Conservation (phyloP, 2,797 vertebrate species). For the Dendrocincla tyrannina region DNA sequence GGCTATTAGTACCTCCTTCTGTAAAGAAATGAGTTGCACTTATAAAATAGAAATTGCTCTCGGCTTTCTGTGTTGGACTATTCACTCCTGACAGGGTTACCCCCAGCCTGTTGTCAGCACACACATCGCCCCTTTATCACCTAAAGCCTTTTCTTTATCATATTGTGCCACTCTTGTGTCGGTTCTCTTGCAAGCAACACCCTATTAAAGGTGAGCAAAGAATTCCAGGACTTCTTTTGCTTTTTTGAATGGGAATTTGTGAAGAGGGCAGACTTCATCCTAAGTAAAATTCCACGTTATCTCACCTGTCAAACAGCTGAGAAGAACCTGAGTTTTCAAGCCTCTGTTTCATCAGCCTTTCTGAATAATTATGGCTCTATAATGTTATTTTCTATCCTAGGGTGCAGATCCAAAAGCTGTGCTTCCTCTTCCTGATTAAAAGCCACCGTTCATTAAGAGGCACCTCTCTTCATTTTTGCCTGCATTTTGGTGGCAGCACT, state of each 20-base stretch:
- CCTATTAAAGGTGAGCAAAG: neutral
- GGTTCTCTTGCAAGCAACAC: neutral
- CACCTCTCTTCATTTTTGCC: neutral
- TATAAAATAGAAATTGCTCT: neutral
- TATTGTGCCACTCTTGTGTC: neutral
- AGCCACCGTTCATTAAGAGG: neutral
- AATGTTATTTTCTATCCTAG: neutral
- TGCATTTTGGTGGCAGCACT: neutral
- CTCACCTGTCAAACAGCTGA: neutral
- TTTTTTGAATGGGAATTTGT: neutral
- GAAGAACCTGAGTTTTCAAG: neutral
- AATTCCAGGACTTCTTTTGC: neutral
- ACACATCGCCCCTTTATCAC: neutral
- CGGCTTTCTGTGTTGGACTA: neutral
- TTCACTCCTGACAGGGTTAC: neutral
- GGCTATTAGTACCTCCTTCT: neutral
- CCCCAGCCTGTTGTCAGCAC: neutral
- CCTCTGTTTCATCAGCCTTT: neutral
- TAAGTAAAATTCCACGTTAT: neutral
- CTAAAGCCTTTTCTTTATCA: neutral
- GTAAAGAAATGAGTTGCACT: neutral
- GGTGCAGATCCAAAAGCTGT: neutral
- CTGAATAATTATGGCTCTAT: neutral
- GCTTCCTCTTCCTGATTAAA: slow-evolving; percentile 12
- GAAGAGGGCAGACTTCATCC: neutral